Conservation (phyloP, 2,888 invertebrate genomes). For the Tipula unca region DNA sequence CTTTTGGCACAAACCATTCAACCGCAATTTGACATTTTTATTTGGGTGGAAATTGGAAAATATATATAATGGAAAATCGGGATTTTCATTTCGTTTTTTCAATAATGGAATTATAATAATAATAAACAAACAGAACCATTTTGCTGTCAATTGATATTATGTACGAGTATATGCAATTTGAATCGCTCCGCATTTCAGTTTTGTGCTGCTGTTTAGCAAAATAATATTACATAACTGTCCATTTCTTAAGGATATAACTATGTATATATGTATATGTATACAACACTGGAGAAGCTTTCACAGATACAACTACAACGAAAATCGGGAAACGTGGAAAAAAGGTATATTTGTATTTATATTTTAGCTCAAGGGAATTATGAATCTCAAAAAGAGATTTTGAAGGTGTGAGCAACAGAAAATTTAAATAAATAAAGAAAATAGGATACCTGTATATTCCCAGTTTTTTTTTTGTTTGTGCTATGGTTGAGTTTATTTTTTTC, state of each 20-base stretch:
- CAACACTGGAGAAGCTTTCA: no score
- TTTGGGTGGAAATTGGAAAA: background rate
- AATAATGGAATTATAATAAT: background rate
- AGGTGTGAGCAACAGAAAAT: background rate
- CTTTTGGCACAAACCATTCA: background rate
- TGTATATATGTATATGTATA: background rate
- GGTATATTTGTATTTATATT: background rate
- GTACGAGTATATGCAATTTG: background rate
- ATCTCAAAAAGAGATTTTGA: background rate
- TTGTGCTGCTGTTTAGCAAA: background rate
- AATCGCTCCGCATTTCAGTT: background rate
- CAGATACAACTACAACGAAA: background rate
- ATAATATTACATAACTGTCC: background rate
- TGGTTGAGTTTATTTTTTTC: no score
- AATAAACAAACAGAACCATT: background rate
- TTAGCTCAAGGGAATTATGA: background rate
- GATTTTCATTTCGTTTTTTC: background rate
- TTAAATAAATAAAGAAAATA: background rate
- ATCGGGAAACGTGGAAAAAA: background rate
- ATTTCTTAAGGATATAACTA: background rate
- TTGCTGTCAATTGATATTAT: background rate
- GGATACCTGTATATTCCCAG: background rate
- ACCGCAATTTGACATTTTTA: background rate
- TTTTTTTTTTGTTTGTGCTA: background rate
- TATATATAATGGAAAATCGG: background rate